Base-by-base conservation (phyloP, 2,113 vertebrate genomes). In the Todiramphus saurophagus region DNA sequence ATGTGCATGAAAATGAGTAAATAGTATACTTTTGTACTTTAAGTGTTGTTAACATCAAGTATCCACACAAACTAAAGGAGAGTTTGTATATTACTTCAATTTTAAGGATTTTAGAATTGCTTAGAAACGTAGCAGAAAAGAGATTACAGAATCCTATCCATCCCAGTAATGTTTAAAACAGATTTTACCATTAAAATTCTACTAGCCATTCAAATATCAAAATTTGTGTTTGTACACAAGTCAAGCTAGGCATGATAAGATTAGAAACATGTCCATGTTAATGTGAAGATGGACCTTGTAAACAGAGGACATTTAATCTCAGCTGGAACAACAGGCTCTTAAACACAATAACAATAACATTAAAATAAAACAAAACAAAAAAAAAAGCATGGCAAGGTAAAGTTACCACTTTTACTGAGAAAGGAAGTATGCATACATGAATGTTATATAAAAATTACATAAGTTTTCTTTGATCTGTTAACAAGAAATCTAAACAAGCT, bases 381-480 rank as follows among this genome's bases (percentile, higher is more conserved):
- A 94, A 60, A 68, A 87, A 90, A 74, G 13, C 11, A 63, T 44
- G 62, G 27, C 31, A 89, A 92, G 53, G 76, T 79, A 83, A 93
- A 93, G 35, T 88, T 60, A 81, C 30, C 13, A 60, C 48, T 95
- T 92, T 63, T 93, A 20, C 46, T 64, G 79, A 87, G 79, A 96
- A 93, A 94, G 90, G 85, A 96, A 96, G 90, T 30, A 90, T 70
- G 60, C 51, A 83, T 90, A 94, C 60, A 90, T 89, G 30, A 92
- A 93, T 89, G 80, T 78, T 72, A 86, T 43, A 96, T 86, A 89
- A 94, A 96, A 96, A 70, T 88, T 31, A 64, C 44, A 1, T 59
- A 70, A n/a, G 28, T 83, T 85, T 77, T 78, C 94, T 96, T 95
- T 96, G 72, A 92, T 95, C 78, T 94, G 46, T 51, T 80, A 94